Evolutionary conservation across 2,888 invertebrate genomes (phyloP), one percentile per base, ranked within the genome.

Genomic region (Perithous albicinctus): DNA sequence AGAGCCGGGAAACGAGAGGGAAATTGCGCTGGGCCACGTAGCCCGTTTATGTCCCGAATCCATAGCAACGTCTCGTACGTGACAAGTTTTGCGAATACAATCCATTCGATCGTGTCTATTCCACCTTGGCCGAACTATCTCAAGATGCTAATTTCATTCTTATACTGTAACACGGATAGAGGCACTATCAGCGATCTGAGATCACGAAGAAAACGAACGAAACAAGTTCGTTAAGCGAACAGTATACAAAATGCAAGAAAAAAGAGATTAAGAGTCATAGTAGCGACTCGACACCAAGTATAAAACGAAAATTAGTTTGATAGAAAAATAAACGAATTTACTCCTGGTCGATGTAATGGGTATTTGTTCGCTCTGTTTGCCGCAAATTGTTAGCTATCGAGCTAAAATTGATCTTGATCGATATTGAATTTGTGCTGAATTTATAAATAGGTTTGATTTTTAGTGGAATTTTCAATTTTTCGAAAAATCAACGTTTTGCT

Each of bases 21-120:
- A 87, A 88, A 88, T 88, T 89, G 86, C 84, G 84, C 85, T 80
- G 84, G 82, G 86, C 87, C 87, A 88, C 88, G 88, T 89, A 88
- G 85, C 85, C 86, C 87, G 85, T 88, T 87, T 87, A 88, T 86
- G 87, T 86, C 84, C 84, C 86, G 86, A 86, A 87, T 87, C 84
- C 84, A 86, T 85, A 86, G 86, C 85, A 86, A 87, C 85, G 75
- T 79, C 63, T 84, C 70, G 83, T 85, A 88, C 89, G 88, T 88
- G 88, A 89, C 84, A 66, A 76, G 87, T 85, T 82, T 88, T 76
- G 63, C 80, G 83, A 85, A 88, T 87, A 85, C 85, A 85, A 84
- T 82, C 78, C 79, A 80, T 84, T 80, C 70, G 72, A 85, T 85
- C 85, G 80, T 73, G 64, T 80, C 67, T 69, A 46, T 74, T 74